Evolutionary conservation across 2,888 invertebrate genomes (phyloP).

Genomic region (Sphaerophoria taeniata): DNA sequence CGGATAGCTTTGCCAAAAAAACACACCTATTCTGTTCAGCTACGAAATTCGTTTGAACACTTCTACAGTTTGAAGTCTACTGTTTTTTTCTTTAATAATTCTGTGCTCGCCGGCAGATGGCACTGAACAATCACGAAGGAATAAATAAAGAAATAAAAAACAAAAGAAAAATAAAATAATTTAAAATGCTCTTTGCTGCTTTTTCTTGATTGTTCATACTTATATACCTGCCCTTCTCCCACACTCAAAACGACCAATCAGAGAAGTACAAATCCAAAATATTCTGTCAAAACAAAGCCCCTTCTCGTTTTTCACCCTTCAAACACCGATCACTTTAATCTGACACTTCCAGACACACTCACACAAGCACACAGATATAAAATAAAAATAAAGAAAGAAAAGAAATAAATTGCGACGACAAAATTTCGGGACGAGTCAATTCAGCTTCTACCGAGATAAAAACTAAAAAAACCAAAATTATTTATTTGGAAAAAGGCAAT

Average conservation of each 20-base stretch:
- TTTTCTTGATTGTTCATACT: no score
- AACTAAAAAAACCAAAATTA: conserved; percentile 18
- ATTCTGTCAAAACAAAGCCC: conserved; percentile 66
- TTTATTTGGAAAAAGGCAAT: neutral
- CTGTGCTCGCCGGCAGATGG: neutral
- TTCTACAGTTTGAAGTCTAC: neutral
- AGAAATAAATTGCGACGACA: conserved; percentile 52
- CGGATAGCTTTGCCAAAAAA: no score
- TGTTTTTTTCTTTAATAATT: neutral
- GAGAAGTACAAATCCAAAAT: conserved; percentile 69
- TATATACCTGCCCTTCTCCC: conserved; percentile 14
- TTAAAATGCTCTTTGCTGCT: no score
- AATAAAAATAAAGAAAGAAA: conserved; percentile 31
- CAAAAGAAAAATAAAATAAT: neutral
- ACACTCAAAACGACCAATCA: conserved; percentile 42
- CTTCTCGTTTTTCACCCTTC: neutral
- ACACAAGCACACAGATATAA: conserved; percentile 43
- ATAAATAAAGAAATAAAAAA: neutral
- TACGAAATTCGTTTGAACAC: neutral
- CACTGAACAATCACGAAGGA: neutral
- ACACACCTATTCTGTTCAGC: no score
- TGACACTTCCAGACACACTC: conserved; percentile 42
- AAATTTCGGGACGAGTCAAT: conserved; percentile 44
- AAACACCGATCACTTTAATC: neutral
- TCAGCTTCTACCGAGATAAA: conserved; percentile 39